These are phyloP conservation scores for Acleris cristana DNA, from an alignment of 2,888 invertebrate species.

Conservation along the genomic window DNA sequence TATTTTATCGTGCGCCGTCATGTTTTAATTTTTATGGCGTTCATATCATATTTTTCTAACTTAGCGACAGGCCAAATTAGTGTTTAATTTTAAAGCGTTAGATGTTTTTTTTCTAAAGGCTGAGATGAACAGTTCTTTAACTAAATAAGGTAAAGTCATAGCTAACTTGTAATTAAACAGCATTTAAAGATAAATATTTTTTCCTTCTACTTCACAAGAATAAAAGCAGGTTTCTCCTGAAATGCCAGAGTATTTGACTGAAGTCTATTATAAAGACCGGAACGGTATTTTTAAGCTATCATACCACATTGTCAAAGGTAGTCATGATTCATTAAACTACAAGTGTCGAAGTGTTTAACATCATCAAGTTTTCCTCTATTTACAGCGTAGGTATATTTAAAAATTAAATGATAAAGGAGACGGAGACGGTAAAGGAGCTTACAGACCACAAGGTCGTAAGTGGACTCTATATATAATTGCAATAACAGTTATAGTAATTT, in stretches of 20 bases:
- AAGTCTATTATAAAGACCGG: neutral
- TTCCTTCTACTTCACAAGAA: neutral
- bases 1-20: constrained; percentile 2
- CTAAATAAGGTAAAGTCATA: neutral
- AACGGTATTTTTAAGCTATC: too few species aligned
- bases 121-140: neutral
- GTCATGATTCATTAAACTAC: too few species aligned
- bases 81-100: neutral
- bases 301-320: too few species aligned
- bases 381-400: too few species aligned
- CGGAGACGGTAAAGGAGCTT: too few species aligned
- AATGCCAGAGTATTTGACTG: neutral
- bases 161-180: neutral
- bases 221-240: too few species aligned
- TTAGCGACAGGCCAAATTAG: neutral
- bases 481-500: too few species aligned
- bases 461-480: too few species aligned
- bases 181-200: neutral
- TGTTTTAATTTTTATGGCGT: constrained; percentile 10
- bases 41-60: neutral
- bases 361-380: too few species aligned
- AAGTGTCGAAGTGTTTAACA: too few species aligned
- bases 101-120: neutral
- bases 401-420: too few species aligned
- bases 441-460: too few species aligned